Base-by-base conservation (phyloP, 2,797 vertebrate species). In the Lates japonicus region DNA sequence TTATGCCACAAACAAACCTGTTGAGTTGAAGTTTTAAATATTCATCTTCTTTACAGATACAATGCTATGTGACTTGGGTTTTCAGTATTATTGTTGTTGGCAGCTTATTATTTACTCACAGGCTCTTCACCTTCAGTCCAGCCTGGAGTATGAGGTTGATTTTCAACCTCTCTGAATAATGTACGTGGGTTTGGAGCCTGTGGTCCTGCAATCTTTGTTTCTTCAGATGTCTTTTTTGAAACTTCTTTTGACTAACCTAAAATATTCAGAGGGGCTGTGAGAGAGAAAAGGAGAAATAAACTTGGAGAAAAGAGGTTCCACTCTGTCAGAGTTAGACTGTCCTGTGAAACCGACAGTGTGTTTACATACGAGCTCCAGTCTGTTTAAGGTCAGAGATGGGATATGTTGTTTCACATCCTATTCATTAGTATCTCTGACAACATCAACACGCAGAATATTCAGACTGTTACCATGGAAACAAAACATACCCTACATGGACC, bases 391-490 rank as follows among this genome's bases (percentile, higher is more conserved):
- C 74, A 68, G 11, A 75, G 65, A 33, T 35, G 25, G 41, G 48
- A 10, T 48, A 16, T 25, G 31, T 76, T 73, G 37, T 76, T 64
- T 65, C 67, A 16, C 54, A 70, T 58, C 41, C 41, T 62, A 12
- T 70, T 68, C 66, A 84, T 70, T 20, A 5, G 37, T 57, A 57
- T 76, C 70, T 62, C 84, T 5, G 39, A 39, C 73, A 82, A 82
- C 74, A 51, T 70, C 42, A 35, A 37, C 33, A 48, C 2, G 5
- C 19, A 39, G 41, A 60, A 71, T 55, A 74, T 60, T 75, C 61
- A 31, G 41, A 54, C 75, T 51, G 87, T 90, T 87, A n/a, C 86
- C 85, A 88, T 87, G 81, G 88, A 80, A 90, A 92, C 79, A 41
- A 70, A 84, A 67, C 70, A 69, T 25, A 37, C 11, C 42, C 61